Evolutionary conservation across 1,140 invertebrate genomes (phyloP), one percentile per base, ranked within the genome.

Genomic region (fruit fly (Drosophila melanogaster)): DNA sequence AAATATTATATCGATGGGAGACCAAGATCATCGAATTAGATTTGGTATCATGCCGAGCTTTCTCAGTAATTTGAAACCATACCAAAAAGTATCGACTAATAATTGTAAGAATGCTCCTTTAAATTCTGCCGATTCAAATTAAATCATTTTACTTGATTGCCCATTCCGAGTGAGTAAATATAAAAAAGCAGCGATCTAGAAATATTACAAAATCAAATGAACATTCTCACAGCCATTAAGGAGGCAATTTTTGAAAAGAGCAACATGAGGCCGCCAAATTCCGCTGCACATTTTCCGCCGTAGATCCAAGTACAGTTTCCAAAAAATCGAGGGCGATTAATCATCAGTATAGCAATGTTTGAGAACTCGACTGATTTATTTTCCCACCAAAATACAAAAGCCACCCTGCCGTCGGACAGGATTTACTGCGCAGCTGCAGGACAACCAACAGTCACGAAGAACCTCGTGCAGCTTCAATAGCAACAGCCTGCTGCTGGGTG

Each of bases 361-460:
- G 22, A 37, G 53, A 76, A 49, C 51, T 15, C 38, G 7, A 22
- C 35, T 54, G 60, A 66, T 70, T 79, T 66, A 79, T 79, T 83
- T 85, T 87, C 81, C 81, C 83, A 87, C 83, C 74, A 14, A 62
- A 56, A 57, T 33, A 26, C 17, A 37, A 71, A 85, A 85, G 67
- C 81, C 81, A 85, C 81, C 81, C 81, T 66, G 67, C 65, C 59
- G 33, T 38, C 33, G 49, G 43, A 37, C 46, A 12, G 72, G 61
- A 62, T 55, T 65, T 66, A 85, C 59, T 85, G 83, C 81, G 81
- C 81, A 85, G 81, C 81, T 85, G 81, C 81, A 65, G 81, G 65
- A 80, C 44, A 77, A 56, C 40, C 5, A 26, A 1, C 26, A 10
- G 7, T 30, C 26, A 30, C 26, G 26, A 30, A 30, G 26, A 7